Percentiles rank a stretch among this genome's conserved stretches.
These are phyloP conservation scores for Podarcis muralis DNA, from an alignment of 2,113 vertebrate species.

Conservation along the genomic window DNA sequence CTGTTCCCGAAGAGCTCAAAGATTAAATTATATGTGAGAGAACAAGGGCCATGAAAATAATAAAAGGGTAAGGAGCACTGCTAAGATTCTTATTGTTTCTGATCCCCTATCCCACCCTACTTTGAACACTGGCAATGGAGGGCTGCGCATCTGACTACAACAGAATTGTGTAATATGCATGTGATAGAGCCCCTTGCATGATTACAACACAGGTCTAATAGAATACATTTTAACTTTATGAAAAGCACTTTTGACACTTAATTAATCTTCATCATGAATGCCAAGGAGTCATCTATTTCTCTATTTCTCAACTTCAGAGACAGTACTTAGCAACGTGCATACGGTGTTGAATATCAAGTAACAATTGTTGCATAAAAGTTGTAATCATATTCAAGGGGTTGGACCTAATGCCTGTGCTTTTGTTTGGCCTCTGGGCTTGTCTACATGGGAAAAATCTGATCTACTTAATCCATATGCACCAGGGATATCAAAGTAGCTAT, in stretches of 20 bases:
- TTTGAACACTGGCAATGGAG: not conserved
- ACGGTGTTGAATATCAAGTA: not conserved
- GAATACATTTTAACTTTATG: not conserved
- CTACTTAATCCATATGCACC: not conserved
- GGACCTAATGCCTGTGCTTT: not conserved
- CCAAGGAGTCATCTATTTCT: not conserved
- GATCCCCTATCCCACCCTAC: not conserved
- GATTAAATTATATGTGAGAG: not conserved
- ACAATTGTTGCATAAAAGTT: slow-evolving; percentile 11
- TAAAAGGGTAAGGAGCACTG: not conserved
- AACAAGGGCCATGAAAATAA: not conserved
- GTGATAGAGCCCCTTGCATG: not conserved
- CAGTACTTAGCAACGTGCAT: not conserved
- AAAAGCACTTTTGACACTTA: not conserved
- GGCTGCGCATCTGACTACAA: not conserved
- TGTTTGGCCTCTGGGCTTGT: slow-evolving; percentile 6
- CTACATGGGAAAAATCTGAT: slow-evolving; percentile 9
- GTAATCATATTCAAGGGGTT: not conserved
- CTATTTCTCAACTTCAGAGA: slow-evolving; percentile 9
- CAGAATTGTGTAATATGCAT: not conserved
- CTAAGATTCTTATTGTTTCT: not conserved
- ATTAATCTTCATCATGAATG: slow-evolving; percentile 18
- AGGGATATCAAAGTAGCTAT: not conserved
- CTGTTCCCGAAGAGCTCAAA: not conserved
- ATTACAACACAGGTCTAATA: not conserved